Evolutionary conservation across 2,888 invertebrate species (phyloP).

Genomic region (Xanthorhoe spadicearia): DNA sequence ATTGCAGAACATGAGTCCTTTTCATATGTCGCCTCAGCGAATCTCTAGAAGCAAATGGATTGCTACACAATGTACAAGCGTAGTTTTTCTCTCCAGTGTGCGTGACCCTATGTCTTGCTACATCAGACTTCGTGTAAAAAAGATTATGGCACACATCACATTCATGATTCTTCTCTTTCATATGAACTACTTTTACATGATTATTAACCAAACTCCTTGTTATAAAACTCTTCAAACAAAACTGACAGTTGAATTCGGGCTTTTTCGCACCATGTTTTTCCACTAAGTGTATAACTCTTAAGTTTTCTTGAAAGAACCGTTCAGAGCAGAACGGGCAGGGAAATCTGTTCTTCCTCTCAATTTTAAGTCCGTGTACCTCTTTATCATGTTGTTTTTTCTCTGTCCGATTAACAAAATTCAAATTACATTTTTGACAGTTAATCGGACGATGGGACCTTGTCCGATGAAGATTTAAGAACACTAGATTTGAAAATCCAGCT

Average conservation of each 20-base stretch:
- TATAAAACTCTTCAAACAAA: slow-evolving; percentile 68
- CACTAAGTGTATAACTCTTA: slow-evolving; percentile 58
- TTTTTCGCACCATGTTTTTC: slow-evolving; percentile 60
- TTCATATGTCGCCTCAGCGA: slow-evolving; percentile 70
- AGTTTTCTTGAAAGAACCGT: slow-evolving; percentile 66
- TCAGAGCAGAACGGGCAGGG: slow-evolving; percentile 65
- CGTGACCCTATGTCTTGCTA: slow-evolving; percentile 64
- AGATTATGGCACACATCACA: slow-evolving; percentile 69
- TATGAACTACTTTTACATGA: slow-evolving; percentile 71
- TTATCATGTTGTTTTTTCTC: slow-evolving; percentile 51
- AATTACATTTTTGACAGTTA: slow-evolving; percentile 58
- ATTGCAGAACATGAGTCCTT: slow-evolving; percentile 54
- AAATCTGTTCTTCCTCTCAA: slow-evolving; percentile 60
- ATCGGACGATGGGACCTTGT: slow-evolving; percentile 60
- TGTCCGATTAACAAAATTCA: slow-evolving; percentile 51
- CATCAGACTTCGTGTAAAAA: slow-evolving; percentile 73
- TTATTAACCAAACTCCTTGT: slow-evolving; percentile 70
- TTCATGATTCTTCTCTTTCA: slow-evolving; percentile 69
- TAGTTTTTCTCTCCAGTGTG: slow-evolving; percentile 72
- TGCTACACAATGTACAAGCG: slow-evolving; percentile 61
- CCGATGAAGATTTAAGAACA: slow-evolving; percentile 70
- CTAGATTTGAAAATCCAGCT: slow-evolving; percentile 68
- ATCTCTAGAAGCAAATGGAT: slow-evolving; percentile 68
- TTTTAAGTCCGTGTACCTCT: slow-evolving; percentile 43
- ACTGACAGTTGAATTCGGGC: slow-evolving; percentile 64